Base-by-base conservation (phyloP, 2,888 invertebrate genomes). In the Drosophila cognata region DNA sequence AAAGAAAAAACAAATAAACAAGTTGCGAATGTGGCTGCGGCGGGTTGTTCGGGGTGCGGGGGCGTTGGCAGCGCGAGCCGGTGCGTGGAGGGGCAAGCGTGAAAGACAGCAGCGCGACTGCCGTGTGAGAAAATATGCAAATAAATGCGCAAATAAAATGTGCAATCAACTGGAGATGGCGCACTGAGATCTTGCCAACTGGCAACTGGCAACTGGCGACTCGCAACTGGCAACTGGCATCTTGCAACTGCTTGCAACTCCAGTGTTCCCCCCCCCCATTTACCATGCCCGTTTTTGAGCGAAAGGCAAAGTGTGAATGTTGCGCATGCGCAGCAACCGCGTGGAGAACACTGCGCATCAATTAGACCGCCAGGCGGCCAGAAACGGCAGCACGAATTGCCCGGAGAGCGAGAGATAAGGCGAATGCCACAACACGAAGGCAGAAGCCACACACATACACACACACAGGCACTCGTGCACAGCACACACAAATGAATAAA, bases 71-170 rank as follows among this genome's bases (percentile, higher is more conserved):
- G 16, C 50, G n/a, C 28, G 4, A 33, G 6, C 10, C 10, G 36
- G 41, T 55, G 41, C 43, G 28, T 11, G 46, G 38, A 33, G 43
- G 53, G 62, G 50, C 21, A 50, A 56, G 53, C 53, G 63, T 41
- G 52, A 53, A 59, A 56, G 58, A 52, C 52, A 46, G 55, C 66
- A 56, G 41, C 69, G 38, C 62, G 46, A 58, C 59, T 68, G 88
- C 75, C 89, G 91, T 88, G 88, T 89, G 86, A 91, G 91, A 88
- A 86, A 91, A 89, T 91, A 87, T 89, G 91, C 90, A 91, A 91
- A 88, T 88, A 88, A 91, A 87, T 88, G 86, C 91, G 87, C 87
- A 88, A 88, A 91, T 88, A 88, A 88, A 88, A 88, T 88, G 91
- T 90, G 87, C 87, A 88, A 88, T 88, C 87, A 88, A 90, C 91